These are phyloP conservation scores for Dryadula phaetusa DNA, from an alignment of 2,888 invertebrate genomes.

Conservation along the genomic window DNA sequence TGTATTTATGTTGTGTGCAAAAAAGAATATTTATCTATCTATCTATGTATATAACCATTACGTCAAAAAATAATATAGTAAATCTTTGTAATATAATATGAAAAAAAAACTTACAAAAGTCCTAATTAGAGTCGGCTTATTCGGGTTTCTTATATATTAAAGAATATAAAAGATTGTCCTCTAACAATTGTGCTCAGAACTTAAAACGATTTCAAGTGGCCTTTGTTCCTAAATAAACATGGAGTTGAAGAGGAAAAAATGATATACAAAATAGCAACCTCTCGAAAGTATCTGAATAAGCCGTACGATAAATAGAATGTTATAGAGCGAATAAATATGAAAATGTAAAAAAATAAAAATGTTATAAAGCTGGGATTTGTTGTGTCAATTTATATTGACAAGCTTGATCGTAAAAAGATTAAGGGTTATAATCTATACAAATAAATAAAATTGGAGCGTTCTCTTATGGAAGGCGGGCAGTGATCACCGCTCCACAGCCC, in stretches of 20 bases:
- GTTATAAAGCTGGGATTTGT: not conserved
- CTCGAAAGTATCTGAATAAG: conserved; percentile 38
- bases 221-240: conserved; percentile 39
- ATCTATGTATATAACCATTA: too few relatives aligned
- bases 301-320: conserved; percentile 4
- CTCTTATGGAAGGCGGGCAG: too few relatives aligned
- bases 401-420: not conserved
- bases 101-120: not conserved
- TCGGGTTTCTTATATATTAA: conserved; percentile 13
- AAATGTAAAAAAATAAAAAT: too few relatives aligned
- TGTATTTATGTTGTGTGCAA: too few relatives aligned
- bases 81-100: not conserved
- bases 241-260: conserved; percentile 32
- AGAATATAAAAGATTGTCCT: conserved; percentile 25
- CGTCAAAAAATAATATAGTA: not conserved
- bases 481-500: too few relatives aligned
- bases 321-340: too few relatives aligned
- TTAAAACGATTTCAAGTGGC: conserved; percentile 29
- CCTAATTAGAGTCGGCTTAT: conserved; percentile 3
- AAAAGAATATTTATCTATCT: too few relatives aligned
- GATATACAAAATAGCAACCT: conserved; percentile 37
- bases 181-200: conserved; percentile 26
- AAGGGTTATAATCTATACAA: too few relatives aligned
- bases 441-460: too few relatives aligned
- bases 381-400: conserved; percentile 4